Evolutionary conservation across 2,888 invertebrate genomes (phyloP).

Genomic region (Torymus tubicola): DNA sequence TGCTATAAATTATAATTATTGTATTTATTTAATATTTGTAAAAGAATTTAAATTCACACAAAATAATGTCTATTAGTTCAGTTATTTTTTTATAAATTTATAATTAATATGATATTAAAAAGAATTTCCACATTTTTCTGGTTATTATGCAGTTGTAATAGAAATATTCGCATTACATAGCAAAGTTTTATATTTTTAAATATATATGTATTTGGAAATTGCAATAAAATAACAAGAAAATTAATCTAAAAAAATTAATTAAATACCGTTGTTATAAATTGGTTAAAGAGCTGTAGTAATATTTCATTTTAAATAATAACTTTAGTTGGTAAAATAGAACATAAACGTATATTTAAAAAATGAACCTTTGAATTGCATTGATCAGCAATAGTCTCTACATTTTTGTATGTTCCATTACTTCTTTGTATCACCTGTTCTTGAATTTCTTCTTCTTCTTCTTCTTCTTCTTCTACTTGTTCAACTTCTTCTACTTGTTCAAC

Average conservation of each 20-base stretch:
- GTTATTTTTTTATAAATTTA: neutral
- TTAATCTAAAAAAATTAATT: too few relatives aligned
- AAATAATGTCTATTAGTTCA: slow-evolving; percentile 4
- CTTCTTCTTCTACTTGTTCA: slow-evolving; percentile 43
- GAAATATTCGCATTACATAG: too few relatives aligned
- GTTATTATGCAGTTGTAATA: neutral
- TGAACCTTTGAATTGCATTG: slow-evolving; percentile 24
- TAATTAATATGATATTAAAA: neutral
- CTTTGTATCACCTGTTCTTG: slow-evolving; percentile 25
- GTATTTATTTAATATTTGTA: neutral
- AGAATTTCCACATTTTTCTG: neutral
- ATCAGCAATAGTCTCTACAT: neutral
- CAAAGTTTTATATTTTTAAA: too few relatives aligned
- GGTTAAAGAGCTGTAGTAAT: too few relatives aligned
- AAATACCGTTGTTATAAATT: neutral
- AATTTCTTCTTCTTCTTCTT: slow-evolving; percentile 40
- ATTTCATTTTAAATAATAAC: too few relatives aligned
- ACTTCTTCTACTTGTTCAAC: slow-evolving; percentile 47
- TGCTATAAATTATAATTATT: slow-evolving; percentile 22
- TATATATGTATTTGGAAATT: too few relatives aligned
- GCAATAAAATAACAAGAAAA: too few relatives aligned
- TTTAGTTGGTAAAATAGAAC: too few relatives aligned
- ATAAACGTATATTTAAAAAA: slow-evolving; percentile 13
- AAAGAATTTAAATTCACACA: too few relatives aligned
- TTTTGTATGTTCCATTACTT: slow-evolving; percentile 21